These are phyloP conservation scores for Hiodon alosoides DNA, from an alignment of 2,113 vertebrate species.

Conservation along the genomic window DNA sequence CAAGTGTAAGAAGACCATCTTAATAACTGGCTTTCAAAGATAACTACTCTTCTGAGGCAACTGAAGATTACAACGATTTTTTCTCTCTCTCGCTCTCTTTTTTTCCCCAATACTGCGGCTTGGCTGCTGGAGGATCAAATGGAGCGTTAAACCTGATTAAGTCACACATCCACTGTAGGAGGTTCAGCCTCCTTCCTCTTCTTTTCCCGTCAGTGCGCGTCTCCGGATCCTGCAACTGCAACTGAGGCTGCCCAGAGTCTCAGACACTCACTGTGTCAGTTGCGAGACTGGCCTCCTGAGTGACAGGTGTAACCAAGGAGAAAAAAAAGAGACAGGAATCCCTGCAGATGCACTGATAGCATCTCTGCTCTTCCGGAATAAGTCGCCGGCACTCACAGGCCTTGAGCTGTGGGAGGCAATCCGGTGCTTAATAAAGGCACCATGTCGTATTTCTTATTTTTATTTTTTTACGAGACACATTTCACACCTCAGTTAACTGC, in stretches of 20 bases:
- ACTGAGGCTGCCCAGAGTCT: not conserved
- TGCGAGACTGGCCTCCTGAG: slow-evolving; percentile 52
- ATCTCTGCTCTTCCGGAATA: slow-evolving; percentile 32
- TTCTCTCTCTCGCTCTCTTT: not conserved
- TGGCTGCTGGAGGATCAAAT: slow-evolving; percentile 44
- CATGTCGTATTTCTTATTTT: not conserved
- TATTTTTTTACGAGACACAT: slow-evolving; percentile 19
- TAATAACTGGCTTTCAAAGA: slow-evolving; percentile 58
- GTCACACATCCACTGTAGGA: slow-evolving; percentile 38
- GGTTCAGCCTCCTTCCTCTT: slow-evolving; percentile 19
- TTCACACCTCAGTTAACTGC: slow-evolving; percentile 51
- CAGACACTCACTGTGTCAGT: slow-evolving; percentile 27
- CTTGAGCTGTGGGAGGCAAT: not conserved
- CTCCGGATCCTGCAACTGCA: no score
- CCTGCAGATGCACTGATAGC: slow-evolving; percentile 43
- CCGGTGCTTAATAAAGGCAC: not conserved
- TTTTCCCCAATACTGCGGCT: slow-evolving; percentile 37
- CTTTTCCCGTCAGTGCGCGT: not conserved
- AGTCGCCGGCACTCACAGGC: not conserved
- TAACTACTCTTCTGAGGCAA: slow-evolving; percentile 42
- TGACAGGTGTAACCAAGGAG: slow-evolving; percentile 62
- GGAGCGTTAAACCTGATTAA: slow-evolving; percentile 59
- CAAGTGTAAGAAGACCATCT: slow-evolving; percentile 41
- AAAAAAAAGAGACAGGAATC: slow-evolving; percentile 33
- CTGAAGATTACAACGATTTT: slow-evolving; percentile 47